phyloP scores from a whole-genome alignment of 2,113 vertebrate species.

The Phoenicopterus ruber region DNA sequence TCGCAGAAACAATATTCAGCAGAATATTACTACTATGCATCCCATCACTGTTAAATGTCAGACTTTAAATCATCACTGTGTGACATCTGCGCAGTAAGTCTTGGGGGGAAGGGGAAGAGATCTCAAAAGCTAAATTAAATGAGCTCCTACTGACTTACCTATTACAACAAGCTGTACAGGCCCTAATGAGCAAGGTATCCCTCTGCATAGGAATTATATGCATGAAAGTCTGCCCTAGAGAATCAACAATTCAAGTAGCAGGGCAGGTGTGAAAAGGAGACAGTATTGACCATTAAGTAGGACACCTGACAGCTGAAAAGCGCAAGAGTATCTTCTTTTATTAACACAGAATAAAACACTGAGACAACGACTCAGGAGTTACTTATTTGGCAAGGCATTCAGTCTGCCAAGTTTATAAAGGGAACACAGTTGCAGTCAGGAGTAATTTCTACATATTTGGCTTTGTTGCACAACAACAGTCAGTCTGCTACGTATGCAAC shows the following conservation, averaged over 20 bases:
- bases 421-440: not conserved
- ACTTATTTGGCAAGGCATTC: not conserved
- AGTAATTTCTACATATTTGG: not conserved
- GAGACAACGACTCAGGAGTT: not conserved
- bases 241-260: slow-evolving; percentile 34
- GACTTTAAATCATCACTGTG: not conserved
- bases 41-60: not conserved
- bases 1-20: not conserved
- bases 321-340: not conserved
- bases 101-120: not conserved
- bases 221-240: not conserved
- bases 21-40: not conserved
- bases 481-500: not conserved
- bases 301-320: not conserved
- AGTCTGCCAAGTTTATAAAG: not conserved
- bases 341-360: not conserved
- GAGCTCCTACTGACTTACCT: not conserved
- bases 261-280: not conserved
- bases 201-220: not conserved
- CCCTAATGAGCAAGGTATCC: not conserved
- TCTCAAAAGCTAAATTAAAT: not conserved
- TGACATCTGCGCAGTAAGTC: not conserved
- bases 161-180: not conserved
- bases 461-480: not conserved
- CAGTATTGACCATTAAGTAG: not conserved